Evolutionary conservation across 1,140 invertebrate genomes (phyloP), one percentile per base, ranked within the genome.

Genomic region (Drosophila saltans): DNA sequence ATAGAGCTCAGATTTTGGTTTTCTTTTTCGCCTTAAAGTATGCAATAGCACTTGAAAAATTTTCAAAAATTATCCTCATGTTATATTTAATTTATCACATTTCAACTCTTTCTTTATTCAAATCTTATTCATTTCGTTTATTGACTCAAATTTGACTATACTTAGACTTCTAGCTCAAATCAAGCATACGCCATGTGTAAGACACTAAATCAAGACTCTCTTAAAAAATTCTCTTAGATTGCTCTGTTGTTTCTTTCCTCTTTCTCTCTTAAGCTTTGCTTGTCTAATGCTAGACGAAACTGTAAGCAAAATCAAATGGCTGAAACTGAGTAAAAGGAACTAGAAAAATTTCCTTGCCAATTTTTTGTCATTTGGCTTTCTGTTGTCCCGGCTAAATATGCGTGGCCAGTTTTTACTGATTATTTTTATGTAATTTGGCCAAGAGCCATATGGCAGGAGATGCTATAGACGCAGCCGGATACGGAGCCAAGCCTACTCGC

Each of bases 401-500:
- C 61, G 61, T 60, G 55, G 43, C 21, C 40, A 56, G 28, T 65
- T 72, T 67, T 66, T 69, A 26, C 55, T 77, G 72, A 88, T 79
- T 88, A 88, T 88, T 86, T 82, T 59, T 52, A 52, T 57, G 63
- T 66, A 57, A 66, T 66, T 66, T 66, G 63, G 58, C 74, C 40
- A 11, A 36, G 21, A 33, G 41, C 59, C 33, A 36, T 41, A 39
- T 40, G 67, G 40, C 57, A 9, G 26, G 21, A 52, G 45, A 52
- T 26, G 45, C 21, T 26, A 52, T 52, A 26, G 21, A 24, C 45
- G 45, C 45, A 52, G 21, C 21, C 21, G 45, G 16, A 48, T 41
- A 8, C 81, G 60, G 82, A 65, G 81, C 85, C 84, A 84, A 89
- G 84, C 84, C 84, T 89, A 89, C 82, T 90, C 81, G 84, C 85